These are phyloP conservation scores for Alloplasta piceator DNA, from an alignment of 2,888 invertebrate genomes.

Conservation along the genomic window DNA sequence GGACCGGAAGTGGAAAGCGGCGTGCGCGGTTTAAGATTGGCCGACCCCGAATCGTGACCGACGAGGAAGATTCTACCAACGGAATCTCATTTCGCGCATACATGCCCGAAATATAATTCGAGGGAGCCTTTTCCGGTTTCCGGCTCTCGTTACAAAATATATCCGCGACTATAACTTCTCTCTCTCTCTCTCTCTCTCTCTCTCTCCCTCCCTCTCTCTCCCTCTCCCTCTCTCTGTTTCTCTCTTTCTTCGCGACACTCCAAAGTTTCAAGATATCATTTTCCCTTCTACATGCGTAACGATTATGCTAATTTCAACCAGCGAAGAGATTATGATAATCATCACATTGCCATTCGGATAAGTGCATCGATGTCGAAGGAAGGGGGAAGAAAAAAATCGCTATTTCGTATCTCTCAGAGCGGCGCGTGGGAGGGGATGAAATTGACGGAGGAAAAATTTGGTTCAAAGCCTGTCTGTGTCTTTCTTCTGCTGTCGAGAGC, in stretches of 20 bases:
- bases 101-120: conserved; percentile 65
- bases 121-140: conserved; percentile 70
- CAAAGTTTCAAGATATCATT: background rate
- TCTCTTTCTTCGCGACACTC: background rate
- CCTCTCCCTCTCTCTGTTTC: background rate
- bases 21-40: too few species aligned
- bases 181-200: conserved; percentile 46
- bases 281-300: conserved; percentile 3
- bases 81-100: conserved; percentile 2
- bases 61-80: too few species aligned
- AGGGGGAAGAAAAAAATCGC: conserved; percentile 5
- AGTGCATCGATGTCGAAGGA: background rate
- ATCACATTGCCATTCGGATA: background rate
- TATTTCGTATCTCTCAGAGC: background rate
- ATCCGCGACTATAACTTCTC: conserved; percentile 40
- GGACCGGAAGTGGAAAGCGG: conserved; percentile 73
- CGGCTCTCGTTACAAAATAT: conserved; percentile 36
- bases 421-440: conserved; percentile 14
- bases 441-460: conserved; percentile 44
- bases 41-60: too few species aligned
- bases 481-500: background rate
- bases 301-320: conserved; percentile 32
- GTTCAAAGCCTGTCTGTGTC: conserved; percentile 1
- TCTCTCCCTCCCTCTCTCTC: conserved; percentile 13
- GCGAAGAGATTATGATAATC: conserved; percentile 16